A percentile compares a stretch with the other conserved stretches of the same genome.
Evolutionary conservation across 2,888 invertebrate genomes (phyloP).

Genomic region (Troides helena): DNA sequence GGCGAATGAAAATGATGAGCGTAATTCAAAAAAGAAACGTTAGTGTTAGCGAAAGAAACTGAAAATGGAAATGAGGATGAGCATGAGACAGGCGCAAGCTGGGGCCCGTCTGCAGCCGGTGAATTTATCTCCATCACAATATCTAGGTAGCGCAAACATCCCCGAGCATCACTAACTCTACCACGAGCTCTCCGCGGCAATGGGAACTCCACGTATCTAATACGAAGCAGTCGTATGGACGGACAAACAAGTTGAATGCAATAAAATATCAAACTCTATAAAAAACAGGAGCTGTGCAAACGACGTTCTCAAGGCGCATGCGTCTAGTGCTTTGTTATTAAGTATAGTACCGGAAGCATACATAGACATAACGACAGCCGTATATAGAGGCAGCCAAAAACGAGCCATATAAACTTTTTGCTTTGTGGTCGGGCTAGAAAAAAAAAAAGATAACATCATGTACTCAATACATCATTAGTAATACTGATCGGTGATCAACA

Average conservation of each 20-base stretch:
- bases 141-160: slow-evolving; percentile 35
- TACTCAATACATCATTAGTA: slow-evolving; percentile 54
- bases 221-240: slow-evolving; percentile 55
- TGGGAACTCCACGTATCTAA: slow-evolving; percentile 35
- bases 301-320: slow-evolving; percentile 53
- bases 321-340: slow-evolving; percentile 63
- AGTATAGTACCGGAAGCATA: slow-evolving; percentile 74
- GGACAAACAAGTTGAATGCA: slow-evolving; percentile 59
- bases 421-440: slow-evolving; percentile 77
- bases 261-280: slow-evolving; percentile 42
- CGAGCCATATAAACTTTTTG: slow-evolving; percentile 79
- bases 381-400: slow-evolving; percentile 78
- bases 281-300: slow-evolving; percentile 46
- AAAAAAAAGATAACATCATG: slow-evolving; percentile 68
- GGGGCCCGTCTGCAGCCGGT: slow-evolving; percentile 34
- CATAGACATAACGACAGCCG: slow-evolving; percentile 79
- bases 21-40: slow-evolving; percentile 33
- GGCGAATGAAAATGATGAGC: slow-evolving; percentile 53
- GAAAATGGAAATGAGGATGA: slow-evolving; percentile 45
- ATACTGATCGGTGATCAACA: slow-evolving; percentile 29
- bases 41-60: slow-evolving; percentile 41
- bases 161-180: slow-evolving; percentile 35
- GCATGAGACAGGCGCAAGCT: slow-evolving; percentile 41
- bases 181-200: slow-evolving; percentile 35
- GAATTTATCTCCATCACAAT: slow-evolving; percentile 11